Percentiles rank a stretch among this genome's conserved stretches.
phyloP scores from a whole-genome alignment of 2,888 invertebrate genomes.

The Blera fallax region DNA sequence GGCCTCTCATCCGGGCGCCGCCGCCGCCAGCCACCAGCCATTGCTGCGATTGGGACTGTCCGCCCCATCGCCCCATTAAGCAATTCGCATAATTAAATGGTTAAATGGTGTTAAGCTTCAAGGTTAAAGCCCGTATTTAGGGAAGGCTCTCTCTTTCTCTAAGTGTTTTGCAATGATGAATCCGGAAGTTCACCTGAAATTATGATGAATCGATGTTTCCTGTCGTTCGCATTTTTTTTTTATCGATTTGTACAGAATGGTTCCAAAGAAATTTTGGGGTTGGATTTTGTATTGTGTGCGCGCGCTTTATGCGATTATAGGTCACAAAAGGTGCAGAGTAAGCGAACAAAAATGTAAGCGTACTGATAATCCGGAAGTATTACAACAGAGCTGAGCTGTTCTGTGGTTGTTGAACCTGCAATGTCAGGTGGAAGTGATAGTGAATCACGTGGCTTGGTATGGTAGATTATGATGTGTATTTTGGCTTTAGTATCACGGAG shows the following conservation, averaged over 20 bases:
- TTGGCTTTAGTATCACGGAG: neutral
- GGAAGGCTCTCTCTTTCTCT: neutral
- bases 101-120: conserved; percentile 45
- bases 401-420: conserved; percentile 43
- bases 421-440: conserved; percentile 22
- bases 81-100: conserved; percentile 19
- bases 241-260: conserved; percentile 4
- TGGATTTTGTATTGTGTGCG: neutral
- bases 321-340: conserved; percentile 19
- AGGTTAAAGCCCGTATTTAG: conserved; percentile 40
- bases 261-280: conserved; percentile 1
- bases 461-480: neutral
- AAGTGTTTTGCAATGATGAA: conserved; percentile 51
- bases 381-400: neutral
- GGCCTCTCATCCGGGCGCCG: conserved; percentile 50
- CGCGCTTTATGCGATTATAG: conserved; percentile 27
- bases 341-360: conserved; percentile 15
- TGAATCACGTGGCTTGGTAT: conserved; percentile 30
- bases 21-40: neutral
- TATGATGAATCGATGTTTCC: conserved; percentile 50
- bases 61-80: neutral
- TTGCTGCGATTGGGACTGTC: neutral
- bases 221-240: conserved; percentile 1
- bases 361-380: conserved; percentile 58
- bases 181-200: conserved; percentile 66